Base-by-base conservation (phyloP, 2,888 invertebrate species). In the Idaea aversata region DNA sequence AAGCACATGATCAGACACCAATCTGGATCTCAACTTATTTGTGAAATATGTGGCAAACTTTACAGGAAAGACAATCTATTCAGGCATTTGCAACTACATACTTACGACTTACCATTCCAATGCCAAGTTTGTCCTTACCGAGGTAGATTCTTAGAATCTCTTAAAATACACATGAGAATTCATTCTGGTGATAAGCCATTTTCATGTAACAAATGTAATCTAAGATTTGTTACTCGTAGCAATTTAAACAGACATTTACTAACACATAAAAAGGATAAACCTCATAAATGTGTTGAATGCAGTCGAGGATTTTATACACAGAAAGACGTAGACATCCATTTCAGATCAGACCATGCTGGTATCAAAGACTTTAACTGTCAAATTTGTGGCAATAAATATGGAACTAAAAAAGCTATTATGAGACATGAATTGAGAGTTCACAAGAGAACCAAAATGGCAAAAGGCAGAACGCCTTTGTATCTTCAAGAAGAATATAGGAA, bases 391-490 rank as follows among this genome's bases (percentile, higher is more conserved):
- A 88, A 85, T 69, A 87, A 85, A 62, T 88, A 86, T 81, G 83
- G 85, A 0, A 84, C 83, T 10, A 83, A 79, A 57, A 88, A 85
- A 72, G 83, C 84, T 13, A 66, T 88, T 4, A 86, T 87, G 87
- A 82, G 86, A 62, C 89, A 88, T 75, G 86, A 88, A 69, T 65
- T 88, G 38, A 77, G 82, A 62, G 84, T 88, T 4, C 89, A 89
- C 63, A 88, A 88, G 62, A 82, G 88, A 68, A 78, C 84, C 64
- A 88, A 88, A 72, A 80, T 88, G 82, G 76, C 81, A 1, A 86
- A 83, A 70, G 88, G 88, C 0, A 75, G 90, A 38, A 80, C 84
- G 77, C 90, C 91, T 15, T 72, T 88, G 63, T 90, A 91, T 75
- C 77, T 90, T 64, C 87, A 84, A 72, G 80, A 75, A 61, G 85